Base-by-base conservation (phyloP, 1,140 invertebrate species). In the Brachionus paranguensis region DNA sequence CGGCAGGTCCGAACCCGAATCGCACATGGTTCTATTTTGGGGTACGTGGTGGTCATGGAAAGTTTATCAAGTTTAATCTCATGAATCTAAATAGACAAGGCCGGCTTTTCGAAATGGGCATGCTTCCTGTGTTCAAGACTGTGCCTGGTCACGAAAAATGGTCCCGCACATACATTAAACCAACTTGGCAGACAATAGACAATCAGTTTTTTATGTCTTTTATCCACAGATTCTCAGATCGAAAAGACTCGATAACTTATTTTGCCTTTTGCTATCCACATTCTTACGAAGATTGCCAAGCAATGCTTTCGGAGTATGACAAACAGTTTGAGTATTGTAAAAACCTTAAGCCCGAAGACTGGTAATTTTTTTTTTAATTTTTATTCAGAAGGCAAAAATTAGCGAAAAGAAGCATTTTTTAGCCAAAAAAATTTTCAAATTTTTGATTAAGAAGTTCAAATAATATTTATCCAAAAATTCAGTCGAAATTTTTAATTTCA, bases 1-100 rank as follows among this genome's bases (percentile, higher is more conserved):
- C 93, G 86, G 96, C 92, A 92, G 94, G 78, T 14, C 78, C 96
- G 89, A 96, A 96, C 91, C 93, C 92, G 24, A 96, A 96, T 87
- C 91, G 89, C 85, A 95, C 95, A 2, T 97, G 95, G 95, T 97
- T 97, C 90, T 93, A 95, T 87, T 97, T 97, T 92, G 94, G 94
- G n/a, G 89, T 97, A 85, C 76, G 86, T 89, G 92, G 91, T 60
- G 91, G 91, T 84, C 90, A 91, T 14, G 90, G 90, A 83, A 88
- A 90, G 27, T 86, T 91, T 85, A 92, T 96, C 45, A 93, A 93
- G 88, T 91, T 96, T 78, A 96, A 95, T 88, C 91, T 96, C 47
- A 92, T 95, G 87, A 95, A 96, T 90, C 88, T 96, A 81, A 96
- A 96, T 89, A 93, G 93, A 86, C 95, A 96, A 91, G 92, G 93